Conservation (phyloP, 2,113 vertebrate genomes). For the Fukomys damarensis region DNA sequence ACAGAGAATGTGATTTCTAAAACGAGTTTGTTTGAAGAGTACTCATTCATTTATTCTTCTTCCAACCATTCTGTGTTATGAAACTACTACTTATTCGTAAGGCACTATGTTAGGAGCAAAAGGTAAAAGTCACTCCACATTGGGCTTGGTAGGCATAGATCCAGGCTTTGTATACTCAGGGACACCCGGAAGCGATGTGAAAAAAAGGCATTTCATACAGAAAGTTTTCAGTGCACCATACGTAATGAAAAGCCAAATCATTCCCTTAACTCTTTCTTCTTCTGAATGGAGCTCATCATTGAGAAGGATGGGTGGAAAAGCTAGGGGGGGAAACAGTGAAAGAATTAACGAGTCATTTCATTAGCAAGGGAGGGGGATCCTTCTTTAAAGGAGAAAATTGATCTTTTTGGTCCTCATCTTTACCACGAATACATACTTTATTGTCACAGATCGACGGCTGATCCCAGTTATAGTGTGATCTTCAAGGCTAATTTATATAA, state of each 20-base stretch:
- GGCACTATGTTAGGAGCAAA: not conserved
- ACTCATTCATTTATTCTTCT: not conserved
- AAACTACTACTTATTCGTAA: not conserved
- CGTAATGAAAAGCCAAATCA: not conserved
- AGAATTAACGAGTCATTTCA: not conserved
- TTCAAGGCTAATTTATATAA: not conserved
- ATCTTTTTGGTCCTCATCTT: not conserved
- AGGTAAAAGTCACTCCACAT: not conserved
- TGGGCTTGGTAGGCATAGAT: not conserved
- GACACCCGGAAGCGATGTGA: not conserved
- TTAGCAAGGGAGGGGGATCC: not conserved
- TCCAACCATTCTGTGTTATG: not conserved
- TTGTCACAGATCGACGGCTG: not conserved
- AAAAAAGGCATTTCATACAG: not conserved
- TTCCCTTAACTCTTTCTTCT: not conserved
- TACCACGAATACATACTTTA: not conserved
- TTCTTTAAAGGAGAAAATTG: not conserved
- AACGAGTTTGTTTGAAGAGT: conserved; percentile 6
- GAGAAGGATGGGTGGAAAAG: not conserved
- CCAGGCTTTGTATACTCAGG: not conserved
- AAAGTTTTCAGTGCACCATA: not conserved
- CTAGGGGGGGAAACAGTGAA: not conserved
- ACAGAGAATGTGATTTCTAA: not conserved
- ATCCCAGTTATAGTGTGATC: not conserved
- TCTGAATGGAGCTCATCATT: not conserved